Conservation (phyloP, 2,888 invertebrate genomes). For the Volucella zonaria region DNA sequence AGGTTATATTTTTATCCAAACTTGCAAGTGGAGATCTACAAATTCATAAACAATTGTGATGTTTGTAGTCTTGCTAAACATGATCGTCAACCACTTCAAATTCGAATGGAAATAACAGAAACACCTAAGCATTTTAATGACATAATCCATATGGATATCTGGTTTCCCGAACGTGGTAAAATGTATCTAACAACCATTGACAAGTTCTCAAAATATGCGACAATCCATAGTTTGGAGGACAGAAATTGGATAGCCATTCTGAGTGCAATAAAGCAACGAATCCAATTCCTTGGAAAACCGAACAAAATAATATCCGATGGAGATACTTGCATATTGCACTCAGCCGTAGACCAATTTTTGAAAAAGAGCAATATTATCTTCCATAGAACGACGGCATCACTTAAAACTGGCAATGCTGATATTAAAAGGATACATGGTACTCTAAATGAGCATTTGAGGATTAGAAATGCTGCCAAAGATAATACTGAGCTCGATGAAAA, state of each 20-base stretch:
- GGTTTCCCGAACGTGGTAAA: background rate
- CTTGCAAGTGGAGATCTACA: too few species aligned
- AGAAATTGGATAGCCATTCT: conserved; percentile 19
- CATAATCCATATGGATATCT: background rate
- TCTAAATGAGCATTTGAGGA: conserved; percentile 13
- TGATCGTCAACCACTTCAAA: too few species aligned
- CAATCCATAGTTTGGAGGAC: conserved; percentile 7
- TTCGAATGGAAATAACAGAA: too few species aligned
- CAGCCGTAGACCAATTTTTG: conserved; percentile 12
- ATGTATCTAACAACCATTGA: conserved; percentile 6
- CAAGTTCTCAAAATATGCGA: background rate
- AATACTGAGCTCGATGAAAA: conserved; percentile 40
- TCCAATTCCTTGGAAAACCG: conserved; percentile 3
- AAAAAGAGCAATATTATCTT: conserved; percentile 2
- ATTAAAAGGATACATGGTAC: conserved; percentile 7
- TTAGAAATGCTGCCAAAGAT: conserved; percentile 13
- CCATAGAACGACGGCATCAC: conserved; percentile 8
- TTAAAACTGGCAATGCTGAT: conserved; percentile 12
- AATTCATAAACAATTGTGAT: too few species aligned
- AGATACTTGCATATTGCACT: conserved; percentile 2
- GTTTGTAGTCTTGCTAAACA: too few species aligned
- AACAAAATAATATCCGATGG: background rate
- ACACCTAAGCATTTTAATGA: too few species aligned
- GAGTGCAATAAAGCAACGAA: conserved; percentile 1
- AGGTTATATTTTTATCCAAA: too few species aligned